Evolutionary conservation across 2,888 invertebrate species (phyloP), one percentile per base, ranked within the genome.

Genomic region (Metallyticus violacea): DNA sequence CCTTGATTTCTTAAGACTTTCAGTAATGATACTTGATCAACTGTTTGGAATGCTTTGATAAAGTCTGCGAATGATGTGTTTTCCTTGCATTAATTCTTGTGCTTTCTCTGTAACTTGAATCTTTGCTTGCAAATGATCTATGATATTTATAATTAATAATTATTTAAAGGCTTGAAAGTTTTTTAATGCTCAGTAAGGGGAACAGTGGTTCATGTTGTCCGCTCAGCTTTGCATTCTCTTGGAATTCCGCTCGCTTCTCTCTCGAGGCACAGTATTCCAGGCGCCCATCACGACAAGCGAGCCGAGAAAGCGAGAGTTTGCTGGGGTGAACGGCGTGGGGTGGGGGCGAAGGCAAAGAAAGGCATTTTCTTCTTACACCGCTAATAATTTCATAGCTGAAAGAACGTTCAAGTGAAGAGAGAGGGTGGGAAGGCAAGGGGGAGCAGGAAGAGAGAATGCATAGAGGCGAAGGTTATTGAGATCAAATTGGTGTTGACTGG

Each of bases 381-480:
- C 79, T 79, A 85, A 85, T 87, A 87, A 87, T 85, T 87, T 87
- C 85, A 79, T 29, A 85, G 84, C 85, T 87, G 86, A 87, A 87
- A 80, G 86, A 85, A 83, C 76, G 77, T n/a, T 77, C 28, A 62
- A 62, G 62, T n/a, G 81, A 77, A 28, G n/a, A 29, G 26, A 22
- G 26, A n/a, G 83, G 77, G 40, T 9, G 6, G 22, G 85, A 87
- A 85, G 76, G 85, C 80, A 83, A n/a, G 77, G 2, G n/a, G 7
- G 29, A 77, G 29, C 22, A 77, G 29, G 25, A n/a, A 29, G 26
- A 27, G 26, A 27, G 83, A 77, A 79, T 83, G 83, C 86, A 79
- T 62, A 81, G 80, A 62, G 81, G 85, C 81, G 85, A 30, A 78
- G 86, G 83, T 86, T 86, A 86, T 86, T 83, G 86, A 82, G 62